These are phyloP conservation scores for Acanthosepion pharaonis DNA, from an alignment of 2,888 invertebrate genomes.

Conservation along the genomic window DNA sequence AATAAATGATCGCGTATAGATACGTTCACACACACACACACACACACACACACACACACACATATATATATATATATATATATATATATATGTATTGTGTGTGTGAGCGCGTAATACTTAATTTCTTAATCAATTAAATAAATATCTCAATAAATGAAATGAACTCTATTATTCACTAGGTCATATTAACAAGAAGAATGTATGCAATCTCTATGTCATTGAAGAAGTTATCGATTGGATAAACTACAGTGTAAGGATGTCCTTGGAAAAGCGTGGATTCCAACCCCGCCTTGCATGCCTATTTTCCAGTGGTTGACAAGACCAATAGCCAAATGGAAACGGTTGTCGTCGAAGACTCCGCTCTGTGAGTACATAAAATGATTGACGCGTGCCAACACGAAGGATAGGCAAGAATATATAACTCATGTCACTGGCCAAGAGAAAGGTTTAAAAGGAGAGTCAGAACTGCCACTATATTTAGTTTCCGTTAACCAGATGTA, in stretches of 20 bases:
- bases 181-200: too few species aligned
- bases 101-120: too few species aligned
- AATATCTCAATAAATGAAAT: too few species aligned
- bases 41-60: too few species aligned
- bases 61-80: too few species aligned
- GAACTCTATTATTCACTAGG: too few species aligned
- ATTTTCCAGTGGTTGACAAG: background rate
- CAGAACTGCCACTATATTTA: background rate
- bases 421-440: background rate
- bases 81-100: too few species aligned
- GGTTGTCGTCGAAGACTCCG: background rate
- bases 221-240: background rate
- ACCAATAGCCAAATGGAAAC: background rate
- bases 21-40: too few species aligned
- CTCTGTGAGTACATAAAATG: background rate
- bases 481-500: background rate
- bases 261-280: background rate
- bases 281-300: background rate
- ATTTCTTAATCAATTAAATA: too few species aligned
- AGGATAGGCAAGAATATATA: constrained; percentile 17
- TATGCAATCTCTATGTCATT: background rate
- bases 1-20: too few species aligned
- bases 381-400: background rate
- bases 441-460: background rate
- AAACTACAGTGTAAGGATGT: background rate